A percentile compares a stretch with the other conserved stretches of the same genome.
phyloP scores from a whole-genome alignment of 2,113 vertebrate species.

The Limanda limanda region DNA sequence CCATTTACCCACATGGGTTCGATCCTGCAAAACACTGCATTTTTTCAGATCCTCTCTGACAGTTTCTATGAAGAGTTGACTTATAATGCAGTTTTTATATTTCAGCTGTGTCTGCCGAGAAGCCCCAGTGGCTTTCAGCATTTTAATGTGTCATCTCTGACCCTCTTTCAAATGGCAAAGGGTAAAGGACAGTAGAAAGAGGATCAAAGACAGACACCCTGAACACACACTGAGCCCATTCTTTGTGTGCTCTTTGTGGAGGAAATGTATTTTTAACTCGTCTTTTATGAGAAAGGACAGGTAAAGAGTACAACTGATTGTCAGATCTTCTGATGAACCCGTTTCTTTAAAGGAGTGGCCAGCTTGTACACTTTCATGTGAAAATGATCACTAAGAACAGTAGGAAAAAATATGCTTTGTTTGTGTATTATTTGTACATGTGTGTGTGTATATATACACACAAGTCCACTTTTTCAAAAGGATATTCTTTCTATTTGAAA shows the following conservation, averaged over 20 bases:
- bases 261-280: conserved; percentile 18
- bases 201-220: conserved; percentile 28
- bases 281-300: conserved; percentile 26
- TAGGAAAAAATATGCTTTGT: not conserved
- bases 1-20: conserved; percentile 16
- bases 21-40: conserved; percentile 13
- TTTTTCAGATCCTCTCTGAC: no score
- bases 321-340: conserved; percentile 10
- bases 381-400: not conserved
- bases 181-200: conserved; percentile 26
- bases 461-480: not conserved
- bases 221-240: conserved; percentile 13
- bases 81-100: conserved; percentile 29
- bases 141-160: conserved; percentile 38
- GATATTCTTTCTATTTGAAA: not conserved
- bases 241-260: conserved; percentile 1
- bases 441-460: no score
- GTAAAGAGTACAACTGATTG: not conserved
- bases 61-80: conserved; percentile 26
- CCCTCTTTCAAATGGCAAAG: conserved; percentile 25
- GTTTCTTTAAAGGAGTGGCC: not conserved
- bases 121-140: conserved; percentile 26
- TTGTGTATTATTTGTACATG: no score
- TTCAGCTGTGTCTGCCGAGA: conserved; percentile 32
- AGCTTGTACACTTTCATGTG: not conserved